Conservation (phyloP, 1,140 invertebrate genomes). For the Pogonomyrmex californicus region DNA sequence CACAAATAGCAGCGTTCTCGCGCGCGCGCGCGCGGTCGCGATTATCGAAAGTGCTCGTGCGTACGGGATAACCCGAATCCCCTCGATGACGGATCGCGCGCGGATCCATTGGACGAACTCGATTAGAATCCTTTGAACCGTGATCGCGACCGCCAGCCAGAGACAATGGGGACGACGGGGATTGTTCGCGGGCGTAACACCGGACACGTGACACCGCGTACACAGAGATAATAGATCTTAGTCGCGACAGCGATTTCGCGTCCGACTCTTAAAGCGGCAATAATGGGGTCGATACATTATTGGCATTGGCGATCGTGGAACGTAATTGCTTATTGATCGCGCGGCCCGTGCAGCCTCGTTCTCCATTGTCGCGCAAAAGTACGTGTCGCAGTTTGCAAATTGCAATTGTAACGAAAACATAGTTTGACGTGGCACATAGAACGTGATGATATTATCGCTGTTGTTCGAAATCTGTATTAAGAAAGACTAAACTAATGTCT, state of each 20-base stretch:
- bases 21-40: constrained; percentile 72
- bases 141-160: constrained; percentile 54
- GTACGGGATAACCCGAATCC: constrained; percentile 77
- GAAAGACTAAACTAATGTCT: neutral
- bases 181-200: constrained; percentile 39
- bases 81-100: constrained; percentile 77
- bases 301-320: constrained; percentile 19
- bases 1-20: constrained; percentile 25
- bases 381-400: neutral
- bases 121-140: constrained; percentile 80
- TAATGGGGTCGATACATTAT: constrained; percentile 47
- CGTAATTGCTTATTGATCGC: constrained; percentile 60
- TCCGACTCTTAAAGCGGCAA: constrained; percentile 40
- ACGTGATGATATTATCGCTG: neutral
- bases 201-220: constrained; percentile 51
- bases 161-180: constrained; percentile 18
- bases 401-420: constrained; percentile 23
- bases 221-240: constrained; percentile 62
- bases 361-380: constrained; percentile 52
- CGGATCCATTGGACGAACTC: constrained; percentile 73
- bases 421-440: neutral
- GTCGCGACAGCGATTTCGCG: constrained; percentile 35
- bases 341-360: neutral
- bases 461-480: neutral
- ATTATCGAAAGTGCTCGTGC: constrained; percentile 80